phyloP scores from a whole-genome alignment of 2,797 vertebrate species.

The Micromesistius poutassou region DNA sequence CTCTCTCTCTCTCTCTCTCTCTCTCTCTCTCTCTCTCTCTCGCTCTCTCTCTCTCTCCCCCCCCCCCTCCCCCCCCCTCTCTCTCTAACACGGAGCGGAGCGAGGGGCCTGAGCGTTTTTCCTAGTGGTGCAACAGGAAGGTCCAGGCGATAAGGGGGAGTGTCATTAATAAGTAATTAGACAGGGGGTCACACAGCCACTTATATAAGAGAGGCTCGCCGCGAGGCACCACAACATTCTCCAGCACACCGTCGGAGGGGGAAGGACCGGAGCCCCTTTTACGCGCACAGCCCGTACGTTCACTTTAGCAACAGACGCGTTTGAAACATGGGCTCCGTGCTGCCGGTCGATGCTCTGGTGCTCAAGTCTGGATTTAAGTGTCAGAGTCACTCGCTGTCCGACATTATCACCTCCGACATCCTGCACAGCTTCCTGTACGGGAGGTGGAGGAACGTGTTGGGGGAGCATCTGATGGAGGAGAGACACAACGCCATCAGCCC shows the following conservation, averaged over 20 bases:
- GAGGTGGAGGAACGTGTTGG: constrained; percentile 92
- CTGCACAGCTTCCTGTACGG: constrained; percentile 98
- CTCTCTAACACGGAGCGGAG: neutral
- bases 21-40: neutral
- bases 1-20: neutral
- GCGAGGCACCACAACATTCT: constrained; percentile 51
- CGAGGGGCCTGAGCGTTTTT: constrained; percentile 42
- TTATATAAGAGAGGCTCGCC: constrained; percentile 78
- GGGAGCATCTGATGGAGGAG: constrained; percentile 89
- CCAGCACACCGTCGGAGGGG: constrained; percentile 36
- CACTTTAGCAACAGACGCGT: neutral
- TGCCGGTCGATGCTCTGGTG: constrained; percentile 85
- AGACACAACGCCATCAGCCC: constrained; percentile 76
- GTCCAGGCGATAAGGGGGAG: constrained; percentile 78
- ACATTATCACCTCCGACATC: constrained; percentile 98
- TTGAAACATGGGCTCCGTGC: constrained; percentile 88
- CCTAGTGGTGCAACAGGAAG: constrained; percentile 65
- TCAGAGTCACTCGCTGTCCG: constrained; percentile 83
- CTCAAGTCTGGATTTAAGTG: constrained; percentile 88
- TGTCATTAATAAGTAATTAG: constrained; percentile 99
- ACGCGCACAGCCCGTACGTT: constrained; percentile 14
- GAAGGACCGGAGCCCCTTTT: constrained; percentile 25
- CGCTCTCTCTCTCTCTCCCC: too few relatives aligned
- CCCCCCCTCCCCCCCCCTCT: too few relatives aligned
- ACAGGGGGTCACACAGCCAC: constrained; percentile 81